Evolutionary conservation across 2,797 vertebrate genomes (phyloP).

Genomic region (Sphenodon punctatus): DNA sequence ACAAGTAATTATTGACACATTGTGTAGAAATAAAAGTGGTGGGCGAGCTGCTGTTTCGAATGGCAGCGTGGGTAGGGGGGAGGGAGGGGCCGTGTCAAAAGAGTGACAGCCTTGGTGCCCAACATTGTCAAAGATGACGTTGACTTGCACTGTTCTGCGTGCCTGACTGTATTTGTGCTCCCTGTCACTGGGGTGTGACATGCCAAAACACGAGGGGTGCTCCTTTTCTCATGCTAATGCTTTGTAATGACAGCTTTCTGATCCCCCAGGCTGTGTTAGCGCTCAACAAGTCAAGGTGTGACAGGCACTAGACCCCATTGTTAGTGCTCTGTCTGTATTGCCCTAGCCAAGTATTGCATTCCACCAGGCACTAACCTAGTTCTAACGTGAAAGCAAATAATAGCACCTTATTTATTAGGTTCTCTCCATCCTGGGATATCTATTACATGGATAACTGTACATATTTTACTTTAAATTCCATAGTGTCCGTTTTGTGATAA

Average conservation of each 20-base stretch:
- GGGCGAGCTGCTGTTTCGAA: constrained; percentile 74
- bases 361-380: neutral
- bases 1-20: constrained; percentile 79
- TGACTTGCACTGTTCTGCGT: constrained; percentile 71
- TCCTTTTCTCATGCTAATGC: constrained; percentile 82
- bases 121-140: constrained; percentile 75
- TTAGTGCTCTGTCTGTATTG: neutral
- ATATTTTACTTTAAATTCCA: rapidly evolving
- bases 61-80: constrained; percentile 73
- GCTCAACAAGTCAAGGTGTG: constrained; percentile 76
- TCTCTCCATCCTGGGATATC: neutral
- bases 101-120: constrained; percentile 79
- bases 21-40: constrained; percentile 75
- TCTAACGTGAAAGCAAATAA: neutral
- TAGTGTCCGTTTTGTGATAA: no score
- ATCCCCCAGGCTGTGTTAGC: constrained; percentile 32
- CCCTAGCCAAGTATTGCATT: neutral
- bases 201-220: constrained; percentile 76
- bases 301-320: constrained; percentile 69
- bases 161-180: constrained; percentile 77
- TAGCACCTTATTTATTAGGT: neutral
- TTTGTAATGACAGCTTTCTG: constrained; percentile 71
- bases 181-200: constrained; percentile 76
- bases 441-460: rapidly evolving
- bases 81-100: constrained; percentile 69